Evolutionary conservation across 2,797 vertebrate species (phyloP).

Genomic region (Macropodus opercularis): DNA sequence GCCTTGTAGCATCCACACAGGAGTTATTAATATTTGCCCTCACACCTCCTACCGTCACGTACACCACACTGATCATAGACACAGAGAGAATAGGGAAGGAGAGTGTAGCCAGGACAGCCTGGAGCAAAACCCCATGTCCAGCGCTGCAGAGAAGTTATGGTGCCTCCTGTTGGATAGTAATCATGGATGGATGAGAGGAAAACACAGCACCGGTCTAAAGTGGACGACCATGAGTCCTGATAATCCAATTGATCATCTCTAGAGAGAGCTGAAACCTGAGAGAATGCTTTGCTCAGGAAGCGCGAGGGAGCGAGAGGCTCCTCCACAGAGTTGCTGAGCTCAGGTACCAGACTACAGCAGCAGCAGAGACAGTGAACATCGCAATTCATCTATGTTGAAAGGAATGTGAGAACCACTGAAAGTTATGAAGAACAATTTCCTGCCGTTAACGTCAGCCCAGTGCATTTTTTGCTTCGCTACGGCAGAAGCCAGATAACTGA

Average conservation of each 20-base stretch:
- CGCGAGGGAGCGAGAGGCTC: too few relatives aligned
- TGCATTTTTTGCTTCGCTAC: background rate
- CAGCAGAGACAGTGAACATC: slow-evolving; percentile 2
- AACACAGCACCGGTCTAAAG: background rate
- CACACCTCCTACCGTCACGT: slow-evolving; percentile 5
- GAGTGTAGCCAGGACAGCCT: too few relatives aligned
- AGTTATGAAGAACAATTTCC: background rate
- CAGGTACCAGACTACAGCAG: background rate
- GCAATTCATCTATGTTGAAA: background rate
- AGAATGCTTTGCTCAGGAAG: background rate
- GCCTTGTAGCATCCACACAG: too few relatives aligned
- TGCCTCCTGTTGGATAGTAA: too few relatives aligned
- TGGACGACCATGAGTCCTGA: background rate
- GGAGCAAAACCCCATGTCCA: too few relatives aligned
- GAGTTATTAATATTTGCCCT: slow-evolving; percentile 9
- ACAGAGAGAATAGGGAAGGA: too few relatives aligned
- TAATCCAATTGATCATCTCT: background rate
- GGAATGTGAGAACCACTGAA: background rate
- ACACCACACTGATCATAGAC: too few relatives aligned
- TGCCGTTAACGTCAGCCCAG: slow-evolving; percentile 1
- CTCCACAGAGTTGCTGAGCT: background rate
- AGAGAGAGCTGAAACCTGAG: background rate
- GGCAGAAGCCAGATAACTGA: slow-evolving; percentile 16
- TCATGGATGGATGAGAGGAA: too few relatives aligned
- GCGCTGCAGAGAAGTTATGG: too few relatives aligned